phyloP scores from a whole-genome alignment of 2,797 vertebrate species.

The Anguilla obscura region DNA sequence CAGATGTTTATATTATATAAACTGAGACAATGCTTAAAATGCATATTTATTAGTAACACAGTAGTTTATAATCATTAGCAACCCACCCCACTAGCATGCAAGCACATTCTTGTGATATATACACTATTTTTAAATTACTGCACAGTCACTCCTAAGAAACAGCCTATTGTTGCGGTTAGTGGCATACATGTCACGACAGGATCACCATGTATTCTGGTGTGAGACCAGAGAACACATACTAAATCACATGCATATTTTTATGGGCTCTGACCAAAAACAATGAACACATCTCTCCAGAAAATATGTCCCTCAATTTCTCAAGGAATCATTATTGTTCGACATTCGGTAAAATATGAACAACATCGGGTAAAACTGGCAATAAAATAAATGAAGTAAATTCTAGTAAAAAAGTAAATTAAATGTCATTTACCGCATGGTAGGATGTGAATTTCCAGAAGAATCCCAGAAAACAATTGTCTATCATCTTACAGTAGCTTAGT shows the following conservation, averaged over 20 bases:
- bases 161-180: not conserved
- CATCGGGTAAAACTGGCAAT: not conserved
- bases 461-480: not conserved
- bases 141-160: not conserved
- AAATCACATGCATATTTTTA: not conserved
- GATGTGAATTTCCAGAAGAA: not conserved
- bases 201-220: not conserved
- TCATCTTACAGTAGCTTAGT: not conserved
- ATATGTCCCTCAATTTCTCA: not conserved
- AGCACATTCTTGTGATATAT: no score
- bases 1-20: not conserved
- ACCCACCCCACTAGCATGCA: not conserved
- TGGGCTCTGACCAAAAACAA: not conserved
- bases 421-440: not conserved
- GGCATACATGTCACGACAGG: not conserved
- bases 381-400: not conserved
- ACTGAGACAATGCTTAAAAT: not conserved
- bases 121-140: no score
- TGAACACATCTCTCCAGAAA: not conserved
- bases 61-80: no score
- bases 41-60: not conserved
- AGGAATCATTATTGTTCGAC: not conserved
- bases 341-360: not conserved
- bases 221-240: not conserved
- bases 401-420: no score